Conservation (phyloP, 1,140 invertebrate species). For the Drosophila nebulosa region DNA sequence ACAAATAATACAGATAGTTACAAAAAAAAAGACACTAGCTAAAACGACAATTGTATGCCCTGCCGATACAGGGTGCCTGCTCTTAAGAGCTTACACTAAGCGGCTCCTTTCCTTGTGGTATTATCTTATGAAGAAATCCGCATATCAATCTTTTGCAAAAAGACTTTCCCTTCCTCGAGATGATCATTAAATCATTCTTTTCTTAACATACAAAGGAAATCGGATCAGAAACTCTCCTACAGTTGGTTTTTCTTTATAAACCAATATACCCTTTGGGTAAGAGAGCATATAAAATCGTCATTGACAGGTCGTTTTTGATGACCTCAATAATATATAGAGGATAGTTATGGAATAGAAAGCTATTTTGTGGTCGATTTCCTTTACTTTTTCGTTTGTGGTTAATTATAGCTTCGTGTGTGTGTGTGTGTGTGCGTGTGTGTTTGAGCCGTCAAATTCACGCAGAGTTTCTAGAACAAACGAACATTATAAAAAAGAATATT, state of each 20-base stretch:
- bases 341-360: neutral
- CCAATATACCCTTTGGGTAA: neutral
- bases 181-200: no score
- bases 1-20: neutral
- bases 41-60: neutral
- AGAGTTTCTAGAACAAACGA: neutral
- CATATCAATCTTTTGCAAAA: no score
- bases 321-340: neutral
- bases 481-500: neutral
- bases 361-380: neutral
- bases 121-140: no score
- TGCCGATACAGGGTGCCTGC: no score
- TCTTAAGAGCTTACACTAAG: no score
- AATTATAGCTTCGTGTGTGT: conserved; percentile 21
- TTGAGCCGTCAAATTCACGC: neutral
- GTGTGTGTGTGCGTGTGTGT: no score
- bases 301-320: neutral
- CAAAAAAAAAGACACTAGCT: neutral
- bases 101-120: no score
- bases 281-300: neutral
- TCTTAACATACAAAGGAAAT: no score
- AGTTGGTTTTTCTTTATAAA: no score
- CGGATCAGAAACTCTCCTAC: no score
- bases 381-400: conserved; percentile 23
- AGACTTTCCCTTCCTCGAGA: no score